These are phyloP conservation scores for Pasiphila rectangulata DNA, from an alignment of 2,888 invertebrate genomes.

Conservation along the genomic window DNA sequence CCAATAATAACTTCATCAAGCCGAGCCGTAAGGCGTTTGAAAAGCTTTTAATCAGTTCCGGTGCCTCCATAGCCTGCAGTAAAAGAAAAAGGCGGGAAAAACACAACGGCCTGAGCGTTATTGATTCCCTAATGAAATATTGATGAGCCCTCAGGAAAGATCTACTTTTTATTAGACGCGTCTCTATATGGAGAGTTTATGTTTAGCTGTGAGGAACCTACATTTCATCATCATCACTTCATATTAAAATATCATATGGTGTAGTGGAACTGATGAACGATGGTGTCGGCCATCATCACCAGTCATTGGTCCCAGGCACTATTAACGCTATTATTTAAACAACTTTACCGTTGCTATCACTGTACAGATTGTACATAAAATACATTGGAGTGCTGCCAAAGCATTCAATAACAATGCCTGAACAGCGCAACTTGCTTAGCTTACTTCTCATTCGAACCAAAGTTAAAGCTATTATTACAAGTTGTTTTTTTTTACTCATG, in stretches of 20 bases:
- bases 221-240: too few relatives aligned
- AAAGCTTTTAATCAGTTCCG: constrained; percentile 20
- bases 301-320: too few relatives aligned
- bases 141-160: constrained; percentile 21
- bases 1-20: constrained; percentile 2
- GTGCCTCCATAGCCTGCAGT: constrained; percentile 14
- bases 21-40: constrained; percentile 2
- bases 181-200: neutral
- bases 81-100: constrained; percentile 23
- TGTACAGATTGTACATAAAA: constrained; percentile 1
- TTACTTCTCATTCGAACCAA: constrained; percentile 3
- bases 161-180: too few relatives aligned
- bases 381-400: constrained; percentile 16
- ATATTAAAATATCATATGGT: too few relatives aligned
- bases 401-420: constrained; percentile 13
- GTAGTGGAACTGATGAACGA: too few relatives aligned
- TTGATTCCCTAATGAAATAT: constrained; percentile 32
- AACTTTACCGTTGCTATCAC: neutral
- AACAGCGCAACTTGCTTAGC: neutral
- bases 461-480: too few relatives aligned
- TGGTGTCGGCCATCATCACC: too few relatives aligned
- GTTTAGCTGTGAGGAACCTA: neutral
- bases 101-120: constrained; percentile 13
- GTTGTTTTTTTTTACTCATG: too few relatives aligned
- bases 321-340: neutral